Conservation (phyloP, 2,797 vertebrate genomes). For the Monodelphis domestica region DNA sequence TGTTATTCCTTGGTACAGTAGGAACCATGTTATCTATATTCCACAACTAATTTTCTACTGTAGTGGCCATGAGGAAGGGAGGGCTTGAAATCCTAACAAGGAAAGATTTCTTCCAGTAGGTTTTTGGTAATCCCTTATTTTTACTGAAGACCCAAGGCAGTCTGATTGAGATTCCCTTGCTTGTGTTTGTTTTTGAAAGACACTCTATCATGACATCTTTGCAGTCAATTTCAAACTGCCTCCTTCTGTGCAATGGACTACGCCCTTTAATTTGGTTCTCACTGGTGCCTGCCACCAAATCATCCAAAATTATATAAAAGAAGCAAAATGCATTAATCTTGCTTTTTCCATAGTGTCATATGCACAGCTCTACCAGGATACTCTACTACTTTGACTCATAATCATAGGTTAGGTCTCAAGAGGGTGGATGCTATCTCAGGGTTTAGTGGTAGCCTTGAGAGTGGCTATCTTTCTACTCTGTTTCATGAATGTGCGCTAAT, state of each 20-base stretch:
- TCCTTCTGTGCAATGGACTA: neutral
- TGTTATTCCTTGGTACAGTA: neutral
- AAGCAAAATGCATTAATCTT: neutral
- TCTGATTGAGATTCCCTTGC: neutral
- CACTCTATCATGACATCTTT: neutral
- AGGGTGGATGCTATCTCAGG: neutral
- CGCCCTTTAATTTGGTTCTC: neutral
- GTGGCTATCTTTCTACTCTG: neutral
- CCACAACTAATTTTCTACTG: neutral
- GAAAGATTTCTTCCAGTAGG: neutral
- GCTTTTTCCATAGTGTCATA: neutral
- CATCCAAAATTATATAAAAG: neutral
- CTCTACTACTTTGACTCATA: neutral
- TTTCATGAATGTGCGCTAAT: neutral
- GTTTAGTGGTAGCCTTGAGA: neutral
- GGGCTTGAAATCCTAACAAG: neutral
- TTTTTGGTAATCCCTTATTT: neutral
- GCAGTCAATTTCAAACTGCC: neutral
- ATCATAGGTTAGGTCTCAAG: neutral
- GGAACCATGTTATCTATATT: neutral
- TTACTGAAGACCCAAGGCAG: neutral
- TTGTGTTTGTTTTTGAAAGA: neutral
- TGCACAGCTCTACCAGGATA: neutral
- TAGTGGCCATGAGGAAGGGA: neutral
- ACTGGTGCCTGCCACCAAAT: neutral